These are phyloP conservation scores for Nomada hirtipes DNA, from an alignment of 2,888 invertebrate genomes.

Conservation along the genomic window DNA sequence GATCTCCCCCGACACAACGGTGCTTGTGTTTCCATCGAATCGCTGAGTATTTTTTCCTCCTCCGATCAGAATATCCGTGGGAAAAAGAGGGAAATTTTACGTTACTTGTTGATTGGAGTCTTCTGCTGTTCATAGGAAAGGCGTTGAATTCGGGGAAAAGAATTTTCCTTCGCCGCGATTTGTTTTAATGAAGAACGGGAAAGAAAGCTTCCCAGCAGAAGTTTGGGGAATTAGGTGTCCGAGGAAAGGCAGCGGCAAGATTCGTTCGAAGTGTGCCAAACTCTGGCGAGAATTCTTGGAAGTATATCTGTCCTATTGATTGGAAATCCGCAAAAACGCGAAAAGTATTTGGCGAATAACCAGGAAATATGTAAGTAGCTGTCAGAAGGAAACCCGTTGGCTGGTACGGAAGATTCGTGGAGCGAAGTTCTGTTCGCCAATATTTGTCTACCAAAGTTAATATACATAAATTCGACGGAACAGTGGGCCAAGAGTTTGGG, in stretches of 20 bases:
- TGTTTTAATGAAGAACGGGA: background rate
- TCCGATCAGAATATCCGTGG: too few relatives aligned
- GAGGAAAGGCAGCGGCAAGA: background rate
- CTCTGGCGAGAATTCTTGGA: constrained; percentile 1
- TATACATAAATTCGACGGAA: too few relatives aligned
- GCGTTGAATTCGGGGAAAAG: too few relatives aligned
- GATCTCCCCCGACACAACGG: too few relatives aligned
- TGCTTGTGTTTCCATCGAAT: too few relatives aligned
- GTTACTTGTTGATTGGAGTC: too few relatives aligned
- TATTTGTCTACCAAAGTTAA: background rate
- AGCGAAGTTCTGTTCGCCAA: background rate
- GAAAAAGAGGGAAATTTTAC: too few relatives aligned
- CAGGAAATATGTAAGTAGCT: background rate
- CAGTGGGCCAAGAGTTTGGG: too few relatives aligned
- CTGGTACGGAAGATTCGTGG: background rate
- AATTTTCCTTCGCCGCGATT: background rate
- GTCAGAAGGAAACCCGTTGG: background rate
- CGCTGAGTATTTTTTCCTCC: too few relatives aligned
- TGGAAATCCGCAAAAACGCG: background rate
- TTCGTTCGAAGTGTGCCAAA: constrained; percentile 7
- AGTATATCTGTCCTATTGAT: constrained; percentile 14
- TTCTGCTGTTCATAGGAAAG: too few relatives aligned
- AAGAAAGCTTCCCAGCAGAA: background rate
- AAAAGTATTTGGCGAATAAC: constrained; percentile 13
- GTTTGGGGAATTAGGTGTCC: background rate